Evolutionary conservation across 2,113 vertebrate genomes (phyloP).

Genomic region (Pachypanchax playfairii): DNA sequence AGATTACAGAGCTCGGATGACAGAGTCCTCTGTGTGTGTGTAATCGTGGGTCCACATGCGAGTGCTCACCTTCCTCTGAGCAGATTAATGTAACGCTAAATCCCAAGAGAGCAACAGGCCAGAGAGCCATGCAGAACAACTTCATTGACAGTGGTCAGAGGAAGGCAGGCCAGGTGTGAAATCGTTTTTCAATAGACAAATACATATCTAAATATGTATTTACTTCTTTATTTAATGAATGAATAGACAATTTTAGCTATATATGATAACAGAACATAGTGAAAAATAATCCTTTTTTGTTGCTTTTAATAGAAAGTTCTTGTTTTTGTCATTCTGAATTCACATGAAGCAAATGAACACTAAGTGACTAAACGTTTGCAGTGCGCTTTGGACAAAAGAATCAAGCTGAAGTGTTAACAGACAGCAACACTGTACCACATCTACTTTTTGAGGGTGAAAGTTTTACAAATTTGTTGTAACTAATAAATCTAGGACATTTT

Average conservation of each 20-base stretch:
- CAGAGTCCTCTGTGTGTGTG: constrained; percentile 82
- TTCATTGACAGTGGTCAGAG: constrained; percentile 73
- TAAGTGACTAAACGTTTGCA: constrained; percentile 17
- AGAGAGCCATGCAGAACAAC: constrained; percentile 75
- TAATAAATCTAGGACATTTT: neutral
- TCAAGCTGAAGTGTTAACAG: constrained; percentile 19
- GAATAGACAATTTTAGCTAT: constrained; percentile 16
- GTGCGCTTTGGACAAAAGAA: constrained; percentile 25
- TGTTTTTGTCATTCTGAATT: neutral
- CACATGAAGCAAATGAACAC: constrained; percentile 29
- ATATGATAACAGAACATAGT: neutral
- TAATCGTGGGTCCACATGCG: constrained; percentile 85
- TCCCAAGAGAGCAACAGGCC: constrained; percentile 81
- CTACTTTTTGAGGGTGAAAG: neutral
- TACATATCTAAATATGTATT: neutral
- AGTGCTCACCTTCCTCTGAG: constrained; percentile 80
- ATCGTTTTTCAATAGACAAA: constrained; percentile 20
- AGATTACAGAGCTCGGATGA: constrained; percentile 83
- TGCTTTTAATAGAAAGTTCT: neutral
- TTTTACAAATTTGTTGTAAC: neutral
- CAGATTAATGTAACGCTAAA: constrained; percentile 81
- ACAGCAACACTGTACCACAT: constrained; percentile 16
- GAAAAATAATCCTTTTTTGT: neutral
- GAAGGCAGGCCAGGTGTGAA: constrained; percentile 47
- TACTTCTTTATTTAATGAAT: too few species aligned